Evolutionary conservation across 2,113 vertebrate genomes (phyloP), one percentile per base, ranked within the genome.

Genomic region (Chaetodon auriga): DNA sequence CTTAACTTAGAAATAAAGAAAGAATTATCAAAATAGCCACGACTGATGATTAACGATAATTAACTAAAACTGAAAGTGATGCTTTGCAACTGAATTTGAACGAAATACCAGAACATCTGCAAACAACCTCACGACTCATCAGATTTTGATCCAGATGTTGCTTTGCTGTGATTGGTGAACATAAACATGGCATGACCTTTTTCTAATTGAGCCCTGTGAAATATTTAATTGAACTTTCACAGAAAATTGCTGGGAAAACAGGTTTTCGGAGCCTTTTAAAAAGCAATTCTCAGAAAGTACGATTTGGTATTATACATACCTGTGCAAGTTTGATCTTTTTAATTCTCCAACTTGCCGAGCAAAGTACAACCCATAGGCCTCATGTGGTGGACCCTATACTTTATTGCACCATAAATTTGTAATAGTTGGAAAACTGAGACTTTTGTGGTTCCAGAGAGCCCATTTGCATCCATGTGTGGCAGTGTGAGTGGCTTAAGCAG

Each of bases 391-490:
- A 58, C 19, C 10, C 45, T 48, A 23, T 63, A 53, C 21, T 89
- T 83, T 81, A 76, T 73, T 84, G 43, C 15, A 43, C 60, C 72
- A 77, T 86, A 46, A 81, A 68, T 78, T 60, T 35, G 35, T 66
- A 65, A 79, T 72, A 13, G 54, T 25, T 61, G 60, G 19, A 74
- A 84, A 81, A 74, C 5, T 0, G 68, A 78, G 36, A 75, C 49
- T 60, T 82, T 84, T 80, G 75, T 81, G 58, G 61, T 68, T 84
- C 82, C 77, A 81, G 51, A 57, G 74, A 83, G 74, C 54, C 69
- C 46, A 78, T 86, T 87, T 82, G 72, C 68, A 76, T 87, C 76
- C 65, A 72, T 38, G 75, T 73, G 65, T 87, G 86, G 82, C 19
- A 74, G 53, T 75, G 57, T 46, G 68, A 80, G 81, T 38, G 68